A percentile compares a stretch with the other conserved stretches of the same genome.
phyloP scores from a whole-genome alignment of 2,888 invertebrate genomes.

The Elmis aenea region DNA sequence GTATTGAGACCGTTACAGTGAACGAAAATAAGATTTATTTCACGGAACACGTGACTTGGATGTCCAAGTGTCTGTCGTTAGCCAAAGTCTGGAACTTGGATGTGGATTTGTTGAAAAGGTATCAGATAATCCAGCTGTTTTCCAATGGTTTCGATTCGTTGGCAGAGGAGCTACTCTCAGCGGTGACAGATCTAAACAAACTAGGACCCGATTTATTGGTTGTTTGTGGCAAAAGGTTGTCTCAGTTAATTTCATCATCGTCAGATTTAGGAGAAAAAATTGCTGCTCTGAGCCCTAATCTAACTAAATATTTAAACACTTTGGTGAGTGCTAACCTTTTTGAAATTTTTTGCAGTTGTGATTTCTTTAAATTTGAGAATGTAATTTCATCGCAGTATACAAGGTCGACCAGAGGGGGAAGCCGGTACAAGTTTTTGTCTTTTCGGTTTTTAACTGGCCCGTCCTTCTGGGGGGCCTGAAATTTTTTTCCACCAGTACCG shows the following conservation, averaged over 20 bases:
- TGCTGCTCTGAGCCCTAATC: conserved; percentile 69
- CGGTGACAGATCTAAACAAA: conserved; percentile 63
- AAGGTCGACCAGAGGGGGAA: no score
- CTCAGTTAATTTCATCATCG: conserved; percentile 58
- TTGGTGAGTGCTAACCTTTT: conserved; percentile 48
- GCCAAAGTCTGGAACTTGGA: conserved; percentile 76
- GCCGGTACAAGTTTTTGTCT: no score
- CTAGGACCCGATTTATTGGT: conserved; percentile 68
- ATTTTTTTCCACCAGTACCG: no score
- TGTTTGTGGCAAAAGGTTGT: conserved; percentile 77
- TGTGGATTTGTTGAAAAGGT: conserved; percentile 65
- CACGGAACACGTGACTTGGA: conserved; percentile 59
- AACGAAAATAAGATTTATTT: conserved; percentile 50
- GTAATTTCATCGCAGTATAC: no score
- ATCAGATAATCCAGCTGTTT: conserved; percentile 64
- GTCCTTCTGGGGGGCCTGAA: no score
- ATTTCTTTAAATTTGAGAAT: no score
- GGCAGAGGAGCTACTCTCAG: conserved; percentile 58
- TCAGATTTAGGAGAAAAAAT: conserved; percentile 61
- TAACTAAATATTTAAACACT: conserved; percentile 70
- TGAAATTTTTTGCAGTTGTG: conserved; percentile 2
- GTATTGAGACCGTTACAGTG: conserved; percentile 67
- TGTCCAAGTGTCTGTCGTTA: conserved; percentile 64
- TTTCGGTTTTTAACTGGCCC: no score
- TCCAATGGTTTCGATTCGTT: conserved; percentile 58